phyloP scores from a whole-genome alignment of 2,113 vertebrate genomes.

The Sturnira hondurensis region DNA sequence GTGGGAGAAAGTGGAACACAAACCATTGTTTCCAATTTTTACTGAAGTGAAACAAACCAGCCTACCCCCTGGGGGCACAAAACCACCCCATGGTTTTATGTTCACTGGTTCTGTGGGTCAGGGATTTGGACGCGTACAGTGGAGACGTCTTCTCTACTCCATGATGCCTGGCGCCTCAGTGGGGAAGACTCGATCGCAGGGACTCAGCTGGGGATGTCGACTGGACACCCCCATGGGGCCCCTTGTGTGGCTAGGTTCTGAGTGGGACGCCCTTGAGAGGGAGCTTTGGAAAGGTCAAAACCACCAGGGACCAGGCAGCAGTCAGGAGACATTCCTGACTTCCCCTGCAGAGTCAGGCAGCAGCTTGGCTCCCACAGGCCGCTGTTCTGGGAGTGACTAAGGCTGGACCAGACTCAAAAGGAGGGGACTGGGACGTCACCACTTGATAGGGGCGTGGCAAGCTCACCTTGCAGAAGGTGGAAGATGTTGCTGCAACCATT shows the following conservation, averaged over 20 bases:
- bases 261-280: not conserved
- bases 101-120: not conserved
- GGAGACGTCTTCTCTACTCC: not conserved
- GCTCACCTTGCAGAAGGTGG: not conserved
- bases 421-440: not conserved
- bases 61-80: not conserved
- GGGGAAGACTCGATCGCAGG: not conserved
- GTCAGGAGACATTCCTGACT: not conserved
- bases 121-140: not conserved
- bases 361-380: not conserved
- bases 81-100: not conserved
- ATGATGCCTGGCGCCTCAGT: not conserved
- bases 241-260: not conserved
- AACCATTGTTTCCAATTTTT: not conserved
- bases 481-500: not conserved
- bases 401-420: not conserved
- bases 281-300: not conserved
- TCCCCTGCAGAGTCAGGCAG: not conserved
- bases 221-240: too few species aligned
- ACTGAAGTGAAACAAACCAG: not conserved
- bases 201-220: not conserved
- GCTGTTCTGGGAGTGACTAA: not conserved
- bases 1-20: not conserved
- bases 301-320: not conserved
- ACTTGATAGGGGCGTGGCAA: not conserved